Evolutionary conservation across 2,888 invertebrate genomes (phyloP), one percentile per base, ranked within the genome.

Genomic region (Heteropelma amictum): DNA sequence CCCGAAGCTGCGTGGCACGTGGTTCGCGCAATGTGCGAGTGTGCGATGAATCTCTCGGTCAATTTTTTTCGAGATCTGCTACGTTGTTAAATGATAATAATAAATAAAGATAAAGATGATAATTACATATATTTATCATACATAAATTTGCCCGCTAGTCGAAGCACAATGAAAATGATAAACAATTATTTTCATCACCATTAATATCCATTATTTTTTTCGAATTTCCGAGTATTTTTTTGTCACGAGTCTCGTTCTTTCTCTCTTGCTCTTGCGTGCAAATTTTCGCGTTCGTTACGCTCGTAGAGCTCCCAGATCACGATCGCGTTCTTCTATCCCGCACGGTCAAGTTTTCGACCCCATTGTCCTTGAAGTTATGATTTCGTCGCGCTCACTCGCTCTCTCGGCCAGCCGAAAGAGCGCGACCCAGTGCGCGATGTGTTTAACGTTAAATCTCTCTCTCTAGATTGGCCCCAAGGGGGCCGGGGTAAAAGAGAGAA

Each of bases 281-380:
- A 67, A 67, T 56, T 68, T 68, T 47, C 42, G 14, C 47, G 67
- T 28, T 47, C 28, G 56, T 47, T 56, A 28, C 1, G n/a, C 38
- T 51, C 19, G 53, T 19, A 17, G 26, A 12, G 8, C 17, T 26
- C 47, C n/a, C n/a, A 14, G 21, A 28, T 42, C 49, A 12, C 45
- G 54, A 33, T 54, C 65, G n/a, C 65, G 53, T 64, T 68, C 69
- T 75, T 75, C n/a, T n/a, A n/a, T n/a, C n/a, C 75, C 79, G 77
- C 76, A 65, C 75, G 72, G 79, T 74, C 74, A 64, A 75, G 72
- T 72, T 76, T 76, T 75, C 67, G 75, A 69, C 72, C 72, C 56
- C 75, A 77, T 77, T 79, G 79, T 79, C 76, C 77, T 75, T 72
- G 72, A 78, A 47, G 61, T 17, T 33, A 21, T 21, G 35, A 10